A percentile compares a stretch with the other conserved stretches of the same genome.
These are phyloP conservation scores for Trachelipus rathkii DNA, from an alignment of 1,140 invertebrate species.

Conservation along the genomic window DNA sequence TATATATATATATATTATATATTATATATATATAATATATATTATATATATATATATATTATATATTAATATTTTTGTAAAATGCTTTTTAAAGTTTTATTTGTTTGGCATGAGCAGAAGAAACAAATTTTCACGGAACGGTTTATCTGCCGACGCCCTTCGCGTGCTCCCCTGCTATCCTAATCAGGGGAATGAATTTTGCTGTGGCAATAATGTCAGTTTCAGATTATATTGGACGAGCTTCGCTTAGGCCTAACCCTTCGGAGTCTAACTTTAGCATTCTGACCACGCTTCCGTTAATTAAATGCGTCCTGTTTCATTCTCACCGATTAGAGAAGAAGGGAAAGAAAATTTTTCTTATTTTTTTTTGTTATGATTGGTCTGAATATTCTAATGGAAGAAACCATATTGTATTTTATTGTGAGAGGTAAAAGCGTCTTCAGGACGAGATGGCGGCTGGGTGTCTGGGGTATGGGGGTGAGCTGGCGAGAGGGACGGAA, in stretches of 20 bases:
- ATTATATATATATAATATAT: too few species aligned
- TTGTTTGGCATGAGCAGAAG: background rate
- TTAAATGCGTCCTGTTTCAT: slow-evolving; percentile 7
- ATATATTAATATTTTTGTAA: too few species aligned
- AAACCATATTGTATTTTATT: too few species aligned
- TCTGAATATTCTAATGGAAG: too few species aligned
- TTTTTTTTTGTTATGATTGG: too few species aligned
- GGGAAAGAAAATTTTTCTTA: too few species aligned
- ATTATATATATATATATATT: too few species aligned
- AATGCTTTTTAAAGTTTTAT: background rate
- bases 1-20: too few species aligned
- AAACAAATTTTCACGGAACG: background rate
- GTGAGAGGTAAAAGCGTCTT: background rate
- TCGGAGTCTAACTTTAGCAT: background rate
- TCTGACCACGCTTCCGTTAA: slow-evolving; percentile 8
- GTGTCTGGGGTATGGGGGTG: background rate
- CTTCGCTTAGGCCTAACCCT: background rate
- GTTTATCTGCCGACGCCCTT: background rate
- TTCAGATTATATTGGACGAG: slow-evolving; percentile 1
- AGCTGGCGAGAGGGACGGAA: background rate
- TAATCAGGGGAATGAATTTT: background rate
- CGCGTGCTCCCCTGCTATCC: background rate
- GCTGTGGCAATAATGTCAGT: slow-evolving; percentile 8
- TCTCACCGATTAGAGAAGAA: background rate
- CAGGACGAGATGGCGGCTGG: background rate